Evolutionary conservation across 2,113 vertebrate genomes (phyloP), one percentile per base, ranked within the genome.

Genomic region (Rhynchopsitta pachyrhyncha): DNA sequence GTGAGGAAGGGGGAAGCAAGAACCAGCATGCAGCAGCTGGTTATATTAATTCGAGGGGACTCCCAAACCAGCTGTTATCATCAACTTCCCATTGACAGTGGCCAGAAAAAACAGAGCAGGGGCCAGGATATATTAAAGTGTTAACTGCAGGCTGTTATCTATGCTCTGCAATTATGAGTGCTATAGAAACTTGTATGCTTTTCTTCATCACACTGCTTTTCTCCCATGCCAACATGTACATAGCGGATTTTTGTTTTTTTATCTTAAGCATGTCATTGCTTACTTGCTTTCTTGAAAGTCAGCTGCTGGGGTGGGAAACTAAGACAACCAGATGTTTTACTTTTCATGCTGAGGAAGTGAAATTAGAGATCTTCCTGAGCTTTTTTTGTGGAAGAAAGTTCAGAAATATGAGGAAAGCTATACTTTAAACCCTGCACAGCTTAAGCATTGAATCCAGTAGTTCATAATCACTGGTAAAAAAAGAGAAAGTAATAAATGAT

Each of bases 301-400:
- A 92, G 82, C 83, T 95, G 95, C 92, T 13, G 4, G 84, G 69
- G 78, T 95, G 89, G 93, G 89, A 96, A 95, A 46, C 67, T 85
- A 53, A 95, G 89, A 92, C 81, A 92, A 82, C 50, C 95, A 97
- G 95, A 96, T 97, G 91, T 95, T 97, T 85, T 82, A 88, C 75
- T 95, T 94, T 95, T 94, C 91, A 73, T 96, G 95, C 93, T 93
- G 95, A 96, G 95, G 93, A 94, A 91, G 84, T 95, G 94, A 97
- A 97, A 95, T 96, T 94, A 82, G 95, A 95, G 94, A 95, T 92
- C 86, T 92, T 97, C 84, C 74, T 87, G 86, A 89, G 57, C 8
- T 31, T 93, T 97, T 97, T 96, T 89, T 82, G n/a, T 82, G 86
- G 78, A 95, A 92, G 74, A 95, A 93, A 73, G 81, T 82, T 95